A percentile compares a stretch with the other conserved stretches of the same genome.
Evolutionary conservation across 2,888 invertebrate genomes (phyloP).

Genomic region (Odontocolon sp.): DNA sequence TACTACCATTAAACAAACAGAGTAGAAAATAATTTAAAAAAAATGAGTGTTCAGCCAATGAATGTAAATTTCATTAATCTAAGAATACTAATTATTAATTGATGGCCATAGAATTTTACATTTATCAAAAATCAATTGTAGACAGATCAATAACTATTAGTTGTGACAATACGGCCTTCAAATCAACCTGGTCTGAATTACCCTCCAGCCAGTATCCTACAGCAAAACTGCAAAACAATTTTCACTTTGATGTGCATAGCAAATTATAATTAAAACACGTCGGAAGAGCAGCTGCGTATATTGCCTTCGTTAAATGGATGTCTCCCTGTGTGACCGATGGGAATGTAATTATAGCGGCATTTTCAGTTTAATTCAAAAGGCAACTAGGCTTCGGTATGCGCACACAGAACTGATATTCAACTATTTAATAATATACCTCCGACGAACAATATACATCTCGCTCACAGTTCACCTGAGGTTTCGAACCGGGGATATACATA

Average conservation of each 20-base stretch:
- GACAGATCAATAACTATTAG: too few relatives aligned
- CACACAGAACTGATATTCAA: constrained; percentile 36
- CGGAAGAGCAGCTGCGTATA: not conserved
- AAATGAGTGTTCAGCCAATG: too few relatives aligned
- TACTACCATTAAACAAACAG: too few relatives aligned
- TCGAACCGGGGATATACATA: too few relatives aligned
- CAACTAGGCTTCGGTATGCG: not conserved
- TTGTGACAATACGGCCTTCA: too few relatives aligned
- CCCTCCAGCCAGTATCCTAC: too few relatives aligned
- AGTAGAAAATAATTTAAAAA: too few relatives aligned
- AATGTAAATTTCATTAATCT: too few relatives aligned
- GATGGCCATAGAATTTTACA: too few relatives aligned
- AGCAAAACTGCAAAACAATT: not conserved
- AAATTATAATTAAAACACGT: constrained; percentile 12
- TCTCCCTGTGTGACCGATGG: constrained; percentile 26
- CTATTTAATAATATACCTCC: constrained; percentile 45
- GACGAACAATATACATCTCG: constrained; percentile 7
- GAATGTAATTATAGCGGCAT: constrained; percentile 54
- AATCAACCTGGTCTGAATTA: not conserved
- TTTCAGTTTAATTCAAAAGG: constrained; percentile 46
- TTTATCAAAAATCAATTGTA: too few relatives aligned
- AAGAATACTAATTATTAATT: too few relatives aligned
- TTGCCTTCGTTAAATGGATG: constrained; percentile 25
- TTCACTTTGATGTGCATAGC: not conserved
- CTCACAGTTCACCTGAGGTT: too few relatives aligned